Base-by-base conservation (phyloP, 2,113 vertebrate species). In the Martes martes region DNA sequence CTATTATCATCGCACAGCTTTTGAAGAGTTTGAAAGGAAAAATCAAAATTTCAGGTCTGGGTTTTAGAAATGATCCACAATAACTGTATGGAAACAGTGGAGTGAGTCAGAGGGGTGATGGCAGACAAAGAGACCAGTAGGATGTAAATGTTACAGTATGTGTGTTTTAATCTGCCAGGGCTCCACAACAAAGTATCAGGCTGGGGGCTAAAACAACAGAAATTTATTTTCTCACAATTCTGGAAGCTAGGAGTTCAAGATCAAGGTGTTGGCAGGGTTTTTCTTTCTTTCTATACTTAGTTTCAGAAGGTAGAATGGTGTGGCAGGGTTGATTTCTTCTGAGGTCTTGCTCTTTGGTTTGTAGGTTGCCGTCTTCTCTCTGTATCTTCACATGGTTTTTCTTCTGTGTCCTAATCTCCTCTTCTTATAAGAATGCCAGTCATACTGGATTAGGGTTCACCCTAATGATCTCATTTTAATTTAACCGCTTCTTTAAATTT, bases 171-270 rank as follows among this genome's bases (percentile, higher is more conserved):
- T 71, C n/a, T 13, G 1, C 26, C 19, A 45, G 59, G 61, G 57
- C 42, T 71, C 50, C 36, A 8, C 21, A 31, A 87, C 33, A 90
- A 79, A 91, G 14, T 3, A 39, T 65, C 24, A 82, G 24, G 16
- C 39, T 23, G 1, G 28, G 57, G 50, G 55, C 11, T 90, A 61
- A 61, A 86, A 50, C 11, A 86, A 50, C 13, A 84, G 55, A 94
- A 59, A 39, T 83, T 87, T 95, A 63, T 93, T 94, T 92, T 82
- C 47, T 69, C 57, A 57, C 28, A 85, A 71, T 89, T 82, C 89
- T 28, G 39, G 39, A 89, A 82, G 28, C 92, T 85, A 4, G 11
- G 83, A 67, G 59, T 67, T 28, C n/a, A 74, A 86, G 85, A 59
- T 71, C 42, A 42, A 78, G 69, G 28, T 65, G 13, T 33, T 65